These are phyloP conservation scores for Heliconius hortense DNA, from an alignment of 2,888 invertebrate genomes.

Conservation along the genomic window DNA sequence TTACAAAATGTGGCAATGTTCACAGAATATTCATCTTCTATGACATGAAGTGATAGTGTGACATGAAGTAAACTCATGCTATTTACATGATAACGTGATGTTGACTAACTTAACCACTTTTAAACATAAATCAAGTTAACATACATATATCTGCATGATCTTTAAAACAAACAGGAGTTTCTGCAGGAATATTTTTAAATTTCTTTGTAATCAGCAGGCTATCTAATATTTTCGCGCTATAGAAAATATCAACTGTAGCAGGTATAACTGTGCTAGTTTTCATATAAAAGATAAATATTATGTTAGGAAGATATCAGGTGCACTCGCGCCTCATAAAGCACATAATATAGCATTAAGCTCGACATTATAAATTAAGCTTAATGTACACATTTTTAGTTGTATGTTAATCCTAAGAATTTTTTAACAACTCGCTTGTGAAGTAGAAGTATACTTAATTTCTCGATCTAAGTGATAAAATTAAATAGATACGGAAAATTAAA, in stretches of 20 bases:
- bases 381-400: not conserved
- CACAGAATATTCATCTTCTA: conserved; percentile 9
- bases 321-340: not conserved
- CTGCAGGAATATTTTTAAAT: too few relatives aligned
- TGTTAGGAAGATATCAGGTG: not conserved
- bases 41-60: not conserved
- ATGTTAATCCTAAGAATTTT: not conserved
- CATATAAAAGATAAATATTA: not conserved
- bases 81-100: not conserved
- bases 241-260: too few relatives aligned
- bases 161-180: not conserved
- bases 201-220: too few relatives aligned
- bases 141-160: not conserved
- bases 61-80: not conserved
- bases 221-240: too few relatives aligned
- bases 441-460: not conserved
- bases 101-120: not conserved
- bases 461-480: too few relatives aligned
- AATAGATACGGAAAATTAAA: too few relatives aligned
- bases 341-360: not conserved
- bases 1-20: conserved; percentile 7
- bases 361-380: conserved; percentile 8
- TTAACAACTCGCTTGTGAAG: not conserved
- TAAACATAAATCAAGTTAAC: not conserved
- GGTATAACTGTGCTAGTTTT: not conserved